Conservation (phyloP, 2,113 vertebrate species). For the Carassius auratus region DNA sequence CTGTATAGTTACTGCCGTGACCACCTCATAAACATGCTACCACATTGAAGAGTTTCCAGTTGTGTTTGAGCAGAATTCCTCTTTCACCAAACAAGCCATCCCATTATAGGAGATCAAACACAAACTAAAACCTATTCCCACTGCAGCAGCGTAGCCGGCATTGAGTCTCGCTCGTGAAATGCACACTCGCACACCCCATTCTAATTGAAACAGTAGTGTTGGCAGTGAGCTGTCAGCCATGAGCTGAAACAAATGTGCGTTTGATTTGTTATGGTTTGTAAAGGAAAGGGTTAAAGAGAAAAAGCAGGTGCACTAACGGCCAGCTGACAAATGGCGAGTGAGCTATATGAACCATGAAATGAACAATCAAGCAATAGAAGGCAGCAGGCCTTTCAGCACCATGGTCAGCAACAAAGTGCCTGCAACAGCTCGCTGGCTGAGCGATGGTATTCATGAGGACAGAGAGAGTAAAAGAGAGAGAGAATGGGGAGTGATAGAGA, state of each 20-base stretch:
- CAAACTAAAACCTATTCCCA: slow-evolving; percentile 28
- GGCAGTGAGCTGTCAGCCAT: slow-evolving; percentile 51
- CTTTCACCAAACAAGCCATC: slow-evolving; percentile 20
- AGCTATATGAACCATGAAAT: slow-evolving; percentile 85
- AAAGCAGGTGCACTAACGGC: slow-evolving; percentile 77
- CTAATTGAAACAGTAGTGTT: slow-evolving; percentile 69
- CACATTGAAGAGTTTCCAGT: background rate
- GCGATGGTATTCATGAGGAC: slow-evolving; percentile 74
- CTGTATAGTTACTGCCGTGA: background rate
- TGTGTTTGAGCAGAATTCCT: slow-evolving; percentile 31
- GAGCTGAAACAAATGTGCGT: slow-evolving; percentile 73
- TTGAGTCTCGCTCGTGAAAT: background rate
- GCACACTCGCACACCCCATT: slow-evolving; percentile 37
- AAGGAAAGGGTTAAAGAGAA: slow-evolving; percentile 81
- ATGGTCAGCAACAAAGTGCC: slow-evolving; percentile 83
- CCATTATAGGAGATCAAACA: slow-evolving; percentile 42
- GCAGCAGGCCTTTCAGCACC: slow-evolving; percentile 78
- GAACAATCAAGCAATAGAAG: slow-evolving; percentile 81
- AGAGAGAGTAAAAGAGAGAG: slow-evolving; percentile 52
- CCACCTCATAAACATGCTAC: background rate
- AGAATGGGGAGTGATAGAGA: slow-evolving; percentile 48
- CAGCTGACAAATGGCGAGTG: slow-evolving; percentile 81
- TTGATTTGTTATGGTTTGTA: slow-evolving; percentile 81
- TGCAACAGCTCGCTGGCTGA: slow-evolving; percentile 80
- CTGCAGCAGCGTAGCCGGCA: slow-evolving; percentile 37